Evolutionary conservation across 2,113 vertebrate genomes (phyloP).

Genomic region (Eubucco bourcierii): DNA sequence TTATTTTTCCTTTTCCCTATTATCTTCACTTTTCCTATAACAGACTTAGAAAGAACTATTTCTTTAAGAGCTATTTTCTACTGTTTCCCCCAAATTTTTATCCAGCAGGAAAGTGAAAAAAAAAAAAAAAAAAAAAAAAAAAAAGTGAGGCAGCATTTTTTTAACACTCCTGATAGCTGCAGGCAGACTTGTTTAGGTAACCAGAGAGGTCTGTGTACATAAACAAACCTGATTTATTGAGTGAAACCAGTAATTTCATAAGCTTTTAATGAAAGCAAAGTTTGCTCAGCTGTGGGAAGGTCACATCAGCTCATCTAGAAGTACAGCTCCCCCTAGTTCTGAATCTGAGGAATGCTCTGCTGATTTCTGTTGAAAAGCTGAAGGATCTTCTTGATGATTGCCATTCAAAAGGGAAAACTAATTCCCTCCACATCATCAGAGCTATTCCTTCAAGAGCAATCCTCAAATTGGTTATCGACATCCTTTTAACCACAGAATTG

Average conservation of each 20-base stretch:
- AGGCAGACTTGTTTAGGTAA: background rate
- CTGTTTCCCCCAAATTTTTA: fast-evolving
- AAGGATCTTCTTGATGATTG: background rate
- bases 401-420: background rate
- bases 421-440: background rate
- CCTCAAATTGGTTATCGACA: background rate
- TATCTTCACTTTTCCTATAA: background rate
- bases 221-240: background rate
- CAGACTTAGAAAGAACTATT: background rate
- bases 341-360: background rate
- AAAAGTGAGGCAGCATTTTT: background rate
- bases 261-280: background rate
- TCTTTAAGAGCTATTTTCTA: background rate
- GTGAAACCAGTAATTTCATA: background rate
- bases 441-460: background rate
- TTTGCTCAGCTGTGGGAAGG: background rate
- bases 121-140: background rate
- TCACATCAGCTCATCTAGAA: background rate
- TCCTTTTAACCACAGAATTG: background rate
- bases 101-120: background rate
- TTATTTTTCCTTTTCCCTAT: background rate
- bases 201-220: background rate
- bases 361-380: background rate
- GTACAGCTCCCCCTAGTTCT: conserved; percentile 43
- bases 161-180: background rate